Evolutionary conservation across 2,888 invertebrate genomes (phyloP), one percentile per base, ranked within the genome.

Genomic region (Campoletis raptor): DNA sequence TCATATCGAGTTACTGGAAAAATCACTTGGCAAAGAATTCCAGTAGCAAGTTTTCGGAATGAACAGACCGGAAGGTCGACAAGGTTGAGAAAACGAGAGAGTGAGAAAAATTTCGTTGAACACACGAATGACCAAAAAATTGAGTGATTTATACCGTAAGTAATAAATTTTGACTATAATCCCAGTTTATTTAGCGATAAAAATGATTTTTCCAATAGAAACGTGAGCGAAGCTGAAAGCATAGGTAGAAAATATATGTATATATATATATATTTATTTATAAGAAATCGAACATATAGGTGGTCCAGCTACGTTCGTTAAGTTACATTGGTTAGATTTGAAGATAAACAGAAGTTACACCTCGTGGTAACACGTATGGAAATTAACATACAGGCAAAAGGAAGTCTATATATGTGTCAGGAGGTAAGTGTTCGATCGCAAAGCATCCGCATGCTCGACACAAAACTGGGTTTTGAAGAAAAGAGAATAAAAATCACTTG

Each of bases 311-410:
- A 88, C 89, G 90, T 91, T 91, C 89, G 91, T 92, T 92, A 91
- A 91, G 89, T 90, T 91, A 92, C 92, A 93, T 91, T 90, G 90
- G 90, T 90, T 91, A 91, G 93, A 93, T 93, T 91, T 86, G 91
- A 89, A 92, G 93, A 93, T 93, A 93, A 93, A 93, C 93, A 91
- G 92, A 93, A 93, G 93, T 93, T 93, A 93, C 93, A 93, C 92
- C 93, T 93, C 90, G 89, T 89, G 89, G 91, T 92, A 92, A 93
- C 93, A 92, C 92, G 92, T 91, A 90, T 85, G 90, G 89, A 88
- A 92, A 93, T 93, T 93, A 93, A 92, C 93, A 93, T 93, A 92
- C 48, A 74, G 83, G 64, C 42, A 74, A 52, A 77, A 64, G 67
- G 52, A 74, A 37, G 69, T 61, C 24, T 79, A 74, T 67, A 80